A percentile compares a stretch with the other conserved stretches of the same genome.
phyloP scores from a whole-genome alignment of 2,888 invertebrate genomes.

The Drosophila leonis region DNA sequence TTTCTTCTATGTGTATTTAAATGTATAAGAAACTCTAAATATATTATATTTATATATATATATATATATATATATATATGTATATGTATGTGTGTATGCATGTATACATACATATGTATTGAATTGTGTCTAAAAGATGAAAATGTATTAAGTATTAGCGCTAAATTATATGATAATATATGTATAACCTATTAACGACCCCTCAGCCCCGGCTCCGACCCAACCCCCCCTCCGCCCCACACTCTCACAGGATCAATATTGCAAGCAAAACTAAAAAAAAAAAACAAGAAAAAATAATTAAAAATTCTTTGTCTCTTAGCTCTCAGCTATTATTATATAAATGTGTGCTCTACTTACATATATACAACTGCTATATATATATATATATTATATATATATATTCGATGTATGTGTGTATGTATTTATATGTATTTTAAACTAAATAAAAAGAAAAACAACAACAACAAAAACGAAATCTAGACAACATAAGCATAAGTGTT shows the following conservation, averaged over 20 bases:
- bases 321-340: conserved; percentile 58
- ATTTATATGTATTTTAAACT: conserved; percentile 52
- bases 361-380: conserved; percentile 26
- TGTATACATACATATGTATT: conserved; percentile 9
- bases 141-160: conserved; percentile 54
- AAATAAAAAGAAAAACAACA: conserved; percentile 31
- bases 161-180: conserved; percentile 47
- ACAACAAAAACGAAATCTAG: conserved; percentile 47
- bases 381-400: conserved; percentile 22
- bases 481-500: conserved; percentile 81
- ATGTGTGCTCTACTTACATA: conserved; percentile 57
- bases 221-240: neutral
- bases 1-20: conserved; percentile 53
- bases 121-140: conserved; percentile 65
- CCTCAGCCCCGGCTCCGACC: neutral
- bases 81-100: conserved; percentile 3
- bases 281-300: neutral
- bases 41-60: conserved; percentile 15
- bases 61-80: conserved; percentile 8
- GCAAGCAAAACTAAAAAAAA: conserved; percentile 15
- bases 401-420: conserved; percentile 32
- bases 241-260: conserved; percentile 29
- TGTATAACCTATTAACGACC: conserved; percentile 1
- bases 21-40: conserved; percentile 29
- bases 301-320: conserved; percentile 52